These are phyloP conservation scores for Montipora capricornis DNA, from an alignment of 64 coral and sea anemone species.

Conservation along the genomic window DNA sequence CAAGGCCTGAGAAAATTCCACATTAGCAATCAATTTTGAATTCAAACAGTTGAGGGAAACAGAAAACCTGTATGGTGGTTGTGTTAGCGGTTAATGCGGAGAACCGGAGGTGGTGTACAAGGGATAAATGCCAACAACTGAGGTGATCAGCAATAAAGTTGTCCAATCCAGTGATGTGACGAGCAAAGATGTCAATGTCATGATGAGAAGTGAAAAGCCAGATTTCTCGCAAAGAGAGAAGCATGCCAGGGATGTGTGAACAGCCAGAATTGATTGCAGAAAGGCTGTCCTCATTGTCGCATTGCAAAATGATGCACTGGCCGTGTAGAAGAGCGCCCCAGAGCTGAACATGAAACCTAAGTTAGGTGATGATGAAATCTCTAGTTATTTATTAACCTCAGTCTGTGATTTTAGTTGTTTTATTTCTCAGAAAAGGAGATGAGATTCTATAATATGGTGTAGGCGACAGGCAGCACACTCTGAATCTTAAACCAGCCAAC, in stretches of 20 bases:
- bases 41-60: too few relatives aligned
- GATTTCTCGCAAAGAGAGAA: not conserved
- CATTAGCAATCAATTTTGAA: too few relatives aligned
- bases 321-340: not conserved
- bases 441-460: too few relatives aligned
- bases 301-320: not conserved
- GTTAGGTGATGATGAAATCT: too few relatives aligned
- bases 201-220: not conserved
- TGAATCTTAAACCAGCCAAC: too few relatives aligned
- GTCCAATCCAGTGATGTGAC: not conserved
- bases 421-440: too few relatives aligned
- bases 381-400: too few relatives aligned
- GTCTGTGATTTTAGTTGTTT: too few relatives aligned
- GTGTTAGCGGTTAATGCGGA: too few relatives aligned
- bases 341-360: not conserved
- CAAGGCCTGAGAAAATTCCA: too few relatives aligned
- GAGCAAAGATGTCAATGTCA: not conserved
- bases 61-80: too few relatives aligned
- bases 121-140: slow-evolving; percentile 29
- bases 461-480: too few relatives aligned
- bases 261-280: not conserved
- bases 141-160: slow-evolving; percentile 21
- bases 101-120: not conserved
- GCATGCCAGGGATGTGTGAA: not conserved
- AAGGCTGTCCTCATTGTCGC: slow-evolving; percentile 40